phyloP scores from a whole-genome alignment of 2,113 vertebrate genomes.

The Zosterops borbonicus region DNA sequence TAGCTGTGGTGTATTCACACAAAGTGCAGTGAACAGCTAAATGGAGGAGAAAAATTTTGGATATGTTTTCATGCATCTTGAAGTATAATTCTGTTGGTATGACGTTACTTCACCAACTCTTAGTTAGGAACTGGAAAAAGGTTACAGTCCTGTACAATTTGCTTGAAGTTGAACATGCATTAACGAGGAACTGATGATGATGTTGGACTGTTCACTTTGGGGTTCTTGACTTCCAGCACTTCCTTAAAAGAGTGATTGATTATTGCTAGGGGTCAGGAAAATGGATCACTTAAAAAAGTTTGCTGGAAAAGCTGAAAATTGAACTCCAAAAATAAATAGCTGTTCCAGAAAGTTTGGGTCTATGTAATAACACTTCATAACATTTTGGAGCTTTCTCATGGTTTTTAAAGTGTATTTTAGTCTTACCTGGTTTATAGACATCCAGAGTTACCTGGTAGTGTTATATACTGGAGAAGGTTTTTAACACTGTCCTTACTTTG shows the following conservation, averaged over 20 bases:
- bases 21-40: background rate
- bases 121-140: background rate
- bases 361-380: background rate
- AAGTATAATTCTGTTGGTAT: background rate
- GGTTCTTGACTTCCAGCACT: background rate
- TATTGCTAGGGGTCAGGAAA: background rate
- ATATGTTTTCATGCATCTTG: background rate
- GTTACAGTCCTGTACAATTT: background rate
- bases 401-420: background rate
- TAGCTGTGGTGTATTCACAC: background rate
- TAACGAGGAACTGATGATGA: background rate
- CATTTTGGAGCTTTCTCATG: background rate
- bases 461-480: background rate
- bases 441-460: background rate
- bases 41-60: background rate
- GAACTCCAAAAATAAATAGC: background rate
- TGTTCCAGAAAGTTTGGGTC: background rate
- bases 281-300: background rate
- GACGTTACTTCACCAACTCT: background rate
- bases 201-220: background rate
- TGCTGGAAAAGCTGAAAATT: background rate
- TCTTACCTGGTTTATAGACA: background rate
- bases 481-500: background rate
- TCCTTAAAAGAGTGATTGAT: background rate
- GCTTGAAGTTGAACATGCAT: background rate